Conservation (phyloP, 2,113 vertebrate species). For the Laticauda colubrina region DNA sequence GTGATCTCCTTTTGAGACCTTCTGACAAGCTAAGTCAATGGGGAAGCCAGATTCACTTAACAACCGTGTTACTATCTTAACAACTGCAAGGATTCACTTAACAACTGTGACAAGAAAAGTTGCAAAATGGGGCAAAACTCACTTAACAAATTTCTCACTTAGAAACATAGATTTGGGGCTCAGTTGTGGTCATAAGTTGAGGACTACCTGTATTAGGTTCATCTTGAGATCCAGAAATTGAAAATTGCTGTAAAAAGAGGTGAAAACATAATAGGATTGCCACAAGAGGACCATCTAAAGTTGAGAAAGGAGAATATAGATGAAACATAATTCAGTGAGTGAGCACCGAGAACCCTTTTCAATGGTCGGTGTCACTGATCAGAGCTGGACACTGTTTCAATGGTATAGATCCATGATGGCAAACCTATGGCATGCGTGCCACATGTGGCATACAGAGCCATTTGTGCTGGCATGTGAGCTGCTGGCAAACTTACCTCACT, state of each 20-base stretch:
- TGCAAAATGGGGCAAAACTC: too few relatives aligned
- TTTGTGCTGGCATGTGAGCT: too few relatives aligned
- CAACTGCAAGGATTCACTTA: too few relatives aligned
- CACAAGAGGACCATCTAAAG: not conserved
- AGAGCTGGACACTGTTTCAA: not conserved
- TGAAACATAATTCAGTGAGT: not conserved
- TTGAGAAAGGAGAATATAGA: not conserved
- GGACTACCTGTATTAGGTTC: not conserved
- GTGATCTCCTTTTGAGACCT: too few relatives aligned
- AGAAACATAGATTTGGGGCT: not conserved
- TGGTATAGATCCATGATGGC: not conserved
- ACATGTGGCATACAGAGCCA: too few relatives aligned
- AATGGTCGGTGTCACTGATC: not conserved
- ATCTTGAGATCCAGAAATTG: not conserved
- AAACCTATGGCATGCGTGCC: too few relatives aligned
- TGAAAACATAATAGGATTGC: not conserved
- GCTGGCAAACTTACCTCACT: too few relatives aligned
- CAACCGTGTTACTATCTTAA: too few relatives aligned
- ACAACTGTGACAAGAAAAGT: too few relatives aligned
- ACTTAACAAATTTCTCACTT: not conserved
- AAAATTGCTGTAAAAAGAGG: not conserved
- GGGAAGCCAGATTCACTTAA: too few relatives aligned
- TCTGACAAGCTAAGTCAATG: too few relatives aligned
- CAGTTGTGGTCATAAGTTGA: not conserved
- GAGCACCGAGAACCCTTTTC: not conserved